Evolutionary conservation across 2,113 vertebrate species (phyloP), one percentile per base, ranked within the genome.

Genomic region (Amblyopsis rosae): DNA sequence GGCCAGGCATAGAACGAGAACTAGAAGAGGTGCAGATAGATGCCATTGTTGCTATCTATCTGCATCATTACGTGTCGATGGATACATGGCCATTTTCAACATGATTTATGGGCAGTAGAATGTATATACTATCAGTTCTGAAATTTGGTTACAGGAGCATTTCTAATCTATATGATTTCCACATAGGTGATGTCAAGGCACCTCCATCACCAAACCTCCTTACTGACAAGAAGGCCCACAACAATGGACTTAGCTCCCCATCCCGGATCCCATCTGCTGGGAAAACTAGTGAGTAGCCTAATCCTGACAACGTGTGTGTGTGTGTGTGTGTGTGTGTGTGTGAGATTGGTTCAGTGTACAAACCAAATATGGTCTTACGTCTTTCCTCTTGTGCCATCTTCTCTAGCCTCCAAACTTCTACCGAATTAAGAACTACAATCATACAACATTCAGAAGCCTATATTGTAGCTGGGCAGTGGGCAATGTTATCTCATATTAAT

Each of bases 211-310:
- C 87, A 66, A 66, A 77, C 62, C 79, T 87, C 4, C 73, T 83
- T 70, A 73, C 84, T 46, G 92, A 93, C n/a, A 92, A 88, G 81
- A 92, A 73, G 81, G 81, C 72, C 54, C 86, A 82, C 1, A 88
- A 83, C 61, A 91, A 90, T 35, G 73, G 82, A 53, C 86, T 87
- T 67, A 67, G 77, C 75, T 92, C 92, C 64, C 92, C 90, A 4
- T 82, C 74, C 17, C 77, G 87, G 51, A 69, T 74, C 19, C 26
- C 62, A 26, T 59, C 81, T 41, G 79, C 76, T 26, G 87, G 82
- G 17, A 92, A 84, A 79, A 84, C 77, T 0, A 82, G 93, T 93
- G 82, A 88, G 92, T 83, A 26, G 19, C 26, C 26, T 26, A 74
- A 82, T 73, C 61, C 50, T 55, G 49, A 75, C 26, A 26, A 57